Percentiles rank a stretch among this genome's conserved stretches.
phyloP scores from a whole-genome alignment of 1,140 invertebrate genomes.

The Tetragonula clypearis region DNA sequence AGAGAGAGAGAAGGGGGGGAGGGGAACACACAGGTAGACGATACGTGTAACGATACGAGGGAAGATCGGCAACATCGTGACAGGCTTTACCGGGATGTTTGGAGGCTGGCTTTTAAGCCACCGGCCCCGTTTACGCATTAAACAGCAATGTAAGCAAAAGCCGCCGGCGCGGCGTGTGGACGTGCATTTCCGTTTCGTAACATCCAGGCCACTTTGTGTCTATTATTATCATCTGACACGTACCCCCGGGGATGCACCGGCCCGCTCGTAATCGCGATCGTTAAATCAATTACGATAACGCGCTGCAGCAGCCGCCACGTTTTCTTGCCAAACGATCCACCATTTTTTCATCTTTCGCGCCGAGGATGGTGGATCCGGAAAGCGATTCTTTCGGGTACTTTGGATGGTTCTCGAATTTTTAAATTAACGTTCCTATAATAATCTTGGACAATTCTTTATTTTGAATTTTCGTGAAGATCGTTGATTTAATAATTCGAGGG shows the following conservation, averaged over 20 bases:
- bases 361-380: fast-evolving
- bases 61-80: conserved; percentile 20
- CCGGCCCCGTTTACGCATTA: conserved; percentile 55
- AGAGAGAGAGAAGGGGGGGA: background rate
- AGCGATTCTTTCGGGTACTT: no score
- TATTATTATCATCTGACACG: conserved; percentile 62
- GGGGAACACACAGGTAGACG: background rate
- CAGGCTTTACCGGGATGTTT: background rate
- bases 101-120: conserved; percentile 12
- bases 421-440: no score
- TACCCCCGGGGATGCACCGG: conserved; percentile 27
- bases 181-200: conserved; percentile 67
- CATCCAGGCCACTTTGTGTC: conserved; percentile 62
- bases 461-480: background rate
- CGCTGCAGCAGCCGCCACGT: background rate
- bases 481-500: background rate
- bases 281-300: conserved; percentile 62
- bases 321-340: background rate
- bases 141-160: conserved; percentile 63
- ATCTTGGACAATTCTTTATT: background rate
- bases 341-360: background rate
- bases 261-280: conserved; percentile 51
- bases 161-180: conserved; percentile 26
- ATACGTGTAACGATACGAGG: background rate
- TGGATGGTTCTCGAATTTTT: no score